These are phyloP conservation scores for Griposia aprilina DNA, from an alignment of 2,888 invertebrate genomes.

Conservation along the genomic window DNA sequence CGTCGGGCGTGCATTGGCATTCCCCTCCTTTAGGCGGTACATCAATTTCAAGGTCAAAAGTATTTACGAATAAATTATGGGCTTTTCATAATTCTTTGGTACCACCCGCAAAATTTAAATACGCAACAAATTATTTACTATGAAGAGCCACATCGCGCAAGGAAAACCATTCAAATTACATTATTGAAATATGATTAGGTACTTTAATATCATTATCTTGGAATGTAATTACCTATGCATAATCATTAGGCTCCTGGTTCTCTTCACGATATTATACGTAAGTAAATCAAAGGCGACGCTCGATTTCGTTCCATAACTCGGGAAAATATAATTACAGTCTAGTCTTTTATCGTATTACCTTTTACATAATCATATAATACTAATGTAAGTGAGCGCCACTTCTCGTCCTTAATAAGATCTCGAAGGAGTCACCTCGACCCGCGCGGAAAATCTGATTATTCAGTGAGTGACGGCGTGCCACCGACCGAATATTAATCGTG, in stretches of 20 bases:
- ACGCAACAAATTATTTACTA: constrained; percentile 16
- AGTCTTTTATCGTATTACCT: constrained; percentile 57
- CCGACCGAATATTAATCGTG: constrained; percentile 81
- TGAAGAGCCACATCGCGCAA: background rate
- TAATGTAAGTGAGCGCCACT: constrained; percentile 66
- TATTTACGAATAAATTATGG: constrained; percentile 66
- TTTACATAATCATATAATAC: constrained; percentile 62
- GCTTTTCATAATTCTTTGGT: constrained; percentile 36
- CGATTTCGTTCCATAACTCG: constrained; percentile 37
- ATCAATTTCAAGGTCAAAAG: constrained; percentile 78
- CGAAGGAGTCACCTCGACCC: constrained; percentile 75
- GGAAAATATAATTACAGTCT: constrained; percentile 49
- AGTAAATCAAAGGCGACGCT: constrained; percentile 47
- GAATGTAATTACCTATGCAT: constrained; percentile 20
- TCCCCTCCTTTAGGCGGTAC: constrained; percentile 68
- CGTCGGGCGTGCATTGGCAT: constrained; percentile 69
- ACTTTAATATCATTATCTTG: background rate
- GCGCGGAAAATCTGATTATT: constrained; percentile 82
- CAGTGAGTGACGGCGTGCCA: constrained; percentile 76
- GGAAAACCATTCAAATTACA: constrained; percentile 1
- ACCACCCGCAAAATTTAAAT: constrained; percentile 37
- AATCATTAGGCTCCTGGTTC: constrained; percentile 36
- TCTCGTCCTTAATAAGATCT: constrained; percentile 73
- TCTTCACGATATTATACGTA: constrained; percentile 36
- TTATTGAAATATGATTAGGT: constrained; percentile 36